Conservation (phyloP, 2,888 invertebrate genomes). For the Leptarthrus brevirostris region DNA sequence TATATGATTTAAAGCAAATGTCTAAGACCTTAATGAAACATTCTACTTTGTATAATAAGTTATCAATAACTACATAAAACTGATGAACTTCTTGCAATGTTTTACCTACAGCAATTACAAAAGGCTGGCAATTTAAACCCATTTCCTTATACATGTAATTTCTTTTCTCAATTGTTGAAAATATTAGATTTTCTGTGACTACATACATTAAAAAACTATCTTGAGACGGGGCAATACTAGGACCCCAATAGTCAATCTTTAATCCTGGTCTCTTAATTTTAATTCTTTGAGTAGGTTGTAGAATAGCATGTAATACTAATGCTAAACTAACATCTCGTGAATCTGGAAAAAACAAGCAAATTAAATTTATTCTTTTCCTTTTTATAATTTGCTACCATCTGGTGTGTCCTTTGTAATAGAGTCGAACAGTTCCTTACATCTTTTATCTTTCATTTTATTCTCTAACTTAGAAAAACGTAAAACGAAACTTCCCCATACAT, state of each 20-base stretch:
- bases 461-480: no score
- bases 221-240: background rate
- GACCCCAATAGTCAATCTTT: background rate
- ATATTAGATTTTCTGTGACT: background rate
- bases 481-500: no score
- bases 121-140: background rate
- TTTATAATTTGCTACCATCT: no score
- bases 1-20: no score
- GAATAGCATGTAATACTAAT: background rate
- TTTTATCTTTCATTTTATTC: no score
- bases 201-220: background rate
- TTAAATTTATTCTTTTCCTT: background rate
- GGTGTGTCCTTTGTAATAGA: no score
- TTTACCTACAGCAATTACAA: background rate
- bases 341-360: background rate
- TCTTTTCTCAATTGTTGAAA: background rate
- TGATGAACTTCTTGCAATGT: background rate
- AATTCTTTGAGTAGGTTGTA: background rate
- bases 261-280: background rate
- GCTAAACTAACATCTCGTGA: background rate
- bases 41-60: background rate
- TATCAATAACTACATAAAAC: background rate
- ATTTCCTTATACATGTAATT: background rate
- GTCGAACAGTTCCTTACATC: no score
- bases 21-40: no score